Percentiles rank a stretch among this genome's conserved stretches.
These are phyloP conservation scores for Malacoraja senta DNA, from an alignment of 2,797 vertebrate species.

Conservation along the genomic window DNA sequence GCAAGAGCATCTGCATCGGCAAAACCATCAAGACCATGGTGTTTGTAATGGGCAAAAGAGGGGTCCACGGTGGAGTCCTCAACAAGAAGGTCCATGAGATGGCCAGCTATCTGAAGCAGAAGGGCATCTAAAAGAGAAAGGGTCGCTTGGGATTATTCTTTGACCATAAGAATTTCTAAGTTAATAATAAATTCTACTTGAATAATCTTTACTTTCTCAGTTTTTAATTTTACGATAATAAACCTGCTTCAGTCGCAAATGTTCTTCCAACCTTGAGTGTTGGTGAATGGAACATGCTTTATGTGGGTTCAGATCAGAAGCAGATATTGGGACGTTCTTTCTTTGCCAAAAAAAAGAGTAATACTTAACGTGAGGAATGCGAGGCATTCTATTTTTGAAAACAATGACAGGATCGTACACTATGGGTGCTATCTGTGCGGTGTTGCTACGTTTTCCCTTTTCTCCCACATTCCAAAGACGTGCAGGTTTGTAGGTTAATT, in stretches of 20 bases:
- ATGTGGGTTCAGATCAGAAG: neutral
- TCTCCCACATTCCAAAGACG: too few species aligned
- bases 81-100: slow-evolving; percentile 51
- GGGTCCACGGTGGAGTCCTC: slow-evolving; percentile 49
- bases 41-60: slow-evolving; percentile 52
- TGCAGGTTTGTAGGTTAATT: too few species aligned
- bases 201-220: neutral
- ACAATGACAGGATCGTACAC: too few species aligned
- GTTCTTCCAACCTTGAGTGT: neutral
- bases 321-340: too few species aligned
- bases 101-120: slow-evolving; percentile 47
- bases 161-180: slow-evolving; percentile 12
- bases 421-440: too few species aligned
- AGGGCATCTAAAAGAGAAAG: slow-evolving; percentile 42
- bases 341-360: neutral
- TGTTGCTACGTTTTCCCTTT: too few species aligned
- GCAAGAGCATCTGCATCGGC: slow-evolving; percentile 50
- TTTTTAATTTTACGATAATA: neutral
- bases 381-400: neutral
- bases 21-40: slow-evolving; percentile 48
- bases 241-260: neutral
- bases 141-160: neutral
- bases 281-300: neutral
- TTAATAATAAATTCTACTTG: slow-evolving; percentile 23
- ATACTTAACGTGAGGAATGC: too few species aligned